phyloP scores from a whole-genome alignment of 1,140 invertebrate genomes.

The Homarus americanus region DNA sequence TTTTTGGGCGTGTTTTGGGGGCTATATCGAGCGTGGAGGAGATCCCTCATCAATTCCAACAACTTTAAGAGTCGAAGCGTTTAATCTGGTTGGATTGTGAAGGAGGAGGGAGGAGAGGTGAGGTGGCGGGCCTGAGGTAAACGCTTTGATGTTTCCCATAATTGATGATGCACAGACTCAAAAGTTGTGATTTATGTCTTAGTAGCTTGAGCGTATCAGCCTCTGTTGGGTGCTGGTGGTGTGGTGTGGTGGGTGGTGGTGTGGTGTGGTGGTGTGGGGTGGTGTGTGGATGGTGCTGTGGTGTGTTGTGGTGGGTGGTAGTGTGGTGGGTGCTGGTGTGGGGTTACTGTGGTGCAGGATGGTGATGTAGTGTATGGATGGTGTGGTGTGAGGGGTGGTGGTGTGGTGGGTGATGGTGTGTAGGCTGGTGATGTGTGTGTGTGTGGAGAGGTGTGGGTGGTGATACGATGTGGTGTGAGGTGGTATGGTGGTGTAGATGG shows the following conservation, averaged over 20 bases:
- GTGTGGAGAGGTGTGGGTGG: too few relatives aligned
- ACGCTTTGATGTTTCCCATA: conserved; percentile 26
- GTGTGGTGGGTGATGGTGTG: too few relatives aligned
- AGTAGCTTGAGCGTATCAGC: not conserved
- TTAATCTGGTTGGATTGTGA: not conserved
- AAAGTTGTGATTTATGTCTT: conserved; percentile 27
- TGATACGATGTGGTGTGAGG: too few relatives aligned
- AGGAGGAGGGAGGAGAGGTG: too few relatives aligned
- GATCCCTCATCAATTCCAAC: not conserved
- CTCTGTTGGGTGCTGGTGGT: not conserved
- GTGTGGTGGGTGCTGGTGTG: not conserved
- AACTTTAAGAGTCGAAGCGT: not conserved
- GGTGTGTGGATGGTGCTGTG: not conserved
- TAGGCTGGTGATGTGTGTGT: too few relatives aligned
- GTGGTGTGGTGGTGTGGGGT: not conserved
- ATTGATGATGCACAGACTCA: conserved; percentile 17
- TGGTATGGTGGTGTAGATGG: too few relatives aligned
- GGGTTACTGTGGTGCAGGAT: not conserved
- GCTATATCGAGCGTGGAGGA: not conserved
- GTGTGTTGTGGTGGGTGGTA: not conserved
- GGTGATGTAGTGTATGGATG: not conserved
- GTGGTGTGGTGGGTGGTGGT: too few relatives aligned
- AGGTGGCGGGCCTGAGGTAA: not conserved
- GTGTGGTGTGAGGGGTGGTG: too few relatives aligned
- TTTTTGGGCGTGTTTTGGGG: not conserved